These are phyloP conservation scores for Porites cylindrica DNA, from an alignment of 92 coral and sea anemone species.

Conservation along the genomic window DNA sequence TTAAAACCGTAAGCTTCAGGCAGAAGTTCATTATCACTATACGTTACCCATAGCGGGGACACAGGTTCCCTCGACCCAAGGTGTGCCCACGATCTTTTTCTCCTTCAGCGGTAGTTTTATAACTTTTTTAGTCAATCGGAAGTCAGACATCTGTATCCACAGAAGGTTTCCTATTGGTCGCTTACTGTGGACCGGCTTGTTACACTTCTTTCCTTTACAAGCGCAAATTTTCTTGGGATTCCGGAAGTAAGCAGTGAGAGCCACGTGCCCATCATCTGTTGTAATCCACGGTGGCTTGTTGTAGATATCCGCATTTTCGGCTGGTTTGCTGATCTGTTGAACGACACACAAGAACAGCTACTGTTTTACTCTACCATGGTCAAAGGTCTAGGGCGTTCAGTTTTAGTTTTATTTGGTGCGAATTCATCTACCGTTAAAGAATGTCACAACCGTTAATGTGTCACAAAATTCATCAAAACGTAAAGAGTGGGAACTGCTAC, in stretches of 20 bases:
- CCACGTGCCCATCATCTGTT: conserved; percentile 59
- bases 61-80: conserved; percentile 92
- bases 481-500: no score
- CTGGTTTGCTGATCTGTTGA: conserved; percentile 50
- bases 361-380: neutral
- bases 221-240: conserved; percentile 76
- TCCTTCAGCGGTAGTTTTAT: conserved; percentile 66
- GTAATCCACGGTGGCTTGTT: conserved; percentile 77
- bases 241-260: conserved; percentile 83
- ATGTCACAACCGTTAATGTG: no score
- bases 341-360: neutral
- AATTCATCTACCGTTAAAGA: no score
- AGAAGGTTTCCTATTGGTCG: conserved; percentile 76
- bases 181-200: conserved; percentile 12
- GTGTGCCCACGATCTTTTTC: conserved; percentile 53
- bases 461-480: no score
- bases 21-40: no score
- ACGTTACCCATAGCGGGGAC: conserved; percentile 74
- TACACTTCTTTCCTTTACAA: conserved; percentile 39
- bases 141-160: conserved; percentile 78
- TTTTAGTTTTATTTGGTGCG: no score
- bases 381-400: no score
- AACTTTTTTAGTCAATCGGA: conserved; percentile 16
- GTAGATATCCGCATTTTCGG: conserved; percentile 62
- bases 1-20: no score